These are phyloP conservation scores for Spilogale gracilis DNA, from an alignment of 2,113 vertebrate species.

Conservation along the genomic window DNA sequence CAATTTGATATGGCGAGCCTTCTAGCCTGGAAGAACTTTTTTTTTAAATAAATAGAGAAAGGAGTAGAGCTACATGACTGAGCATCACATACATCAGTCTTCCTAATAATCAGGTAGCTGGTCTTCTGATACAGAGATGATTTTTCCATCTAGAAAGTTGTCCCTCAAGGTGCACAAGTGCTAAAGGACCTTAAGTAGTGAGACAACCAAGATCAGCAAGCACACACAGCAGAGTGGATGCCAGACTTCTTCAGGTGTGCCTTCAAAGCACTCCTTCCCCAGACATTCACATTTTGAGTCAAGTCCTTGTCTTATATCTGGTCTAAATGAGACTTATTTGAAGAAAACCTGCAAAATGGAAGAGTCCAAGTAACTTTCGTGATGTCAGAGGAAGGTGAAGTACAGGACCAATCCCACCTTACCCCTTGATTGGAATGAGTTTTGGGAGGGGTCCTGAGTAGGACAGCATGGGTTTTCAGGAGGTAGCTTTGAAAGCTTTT, in stretches of 20 bases:
- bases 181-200: background rate
- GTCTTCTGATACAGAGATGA: background rate
- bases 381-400: background rate
- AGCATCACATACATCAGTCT: background rate
- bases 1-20: background rate
- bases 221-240: accelerated
- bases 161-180: background rate
- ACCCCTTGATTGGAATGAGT: background rate
- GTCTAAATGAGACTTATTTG: background rate
- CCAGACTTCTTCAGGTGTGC: background rate
- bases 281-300: background rate
- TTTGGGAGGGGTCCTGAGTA: accelerated
- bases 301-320: background rate
- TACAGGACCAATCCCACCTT: too few species aligned
- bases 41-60: background rate
- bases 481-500: background rate
- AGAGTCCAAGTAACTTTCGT: background rate
- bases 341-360: background rate
- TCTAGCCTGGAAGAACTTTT: background rate
- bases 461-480: background rate
- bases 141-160: background rate
- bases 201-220: too few species aligned
- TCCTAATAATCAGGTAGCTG: background rate
- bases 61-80: background rate
- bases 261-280: background rate